These are phyloP conservation scores for Odobenus rosmarus DNA, from an alignment of 2,113 vertebrate species.

Conservation along the genomic window DNA sequence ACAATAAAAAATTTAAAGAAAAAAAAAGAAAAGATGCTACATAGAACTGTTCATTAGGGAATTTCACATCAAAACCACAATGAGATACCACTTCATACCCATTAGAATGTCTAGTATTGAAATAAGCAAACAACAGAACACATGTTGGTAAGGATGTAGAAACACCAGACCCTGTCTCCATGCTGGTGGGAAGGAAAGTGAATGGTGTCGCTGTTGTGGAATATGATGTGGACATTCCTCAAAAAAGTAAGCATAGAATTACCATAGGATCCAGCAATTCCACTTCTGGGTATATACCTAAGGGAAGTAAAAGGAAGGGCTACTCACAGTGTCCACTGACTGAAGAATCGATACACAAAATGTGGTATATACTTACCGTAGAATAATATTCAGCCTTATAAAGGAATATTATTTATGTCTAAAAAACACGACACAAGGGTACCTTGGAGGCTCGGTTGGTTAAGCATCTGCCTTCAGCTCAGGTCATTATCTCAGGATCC, in stretches of 20 bases:
- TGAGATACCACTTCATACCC: no score
- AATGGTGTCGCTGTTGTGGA: background rate
- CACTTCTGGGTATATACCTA: background rate
- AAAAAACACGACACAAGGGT: no score
- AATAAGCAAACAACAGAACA: background rate
- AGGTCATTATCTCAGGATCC: no score
- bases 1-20: no score
- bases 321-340: background rate
- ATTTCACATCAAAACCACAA: background rate
- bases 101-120: no score
- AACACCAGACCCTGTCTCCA: background rate
- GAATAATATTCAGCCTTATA: background rate
- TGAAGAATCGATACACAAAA: background rate
- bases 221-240: background rate
- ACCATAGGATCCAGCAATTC: background rate
- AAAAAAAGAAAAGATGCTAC: no score
- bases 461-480: no score
- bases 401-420: no score
- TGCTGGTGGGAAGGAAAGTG: background rate
- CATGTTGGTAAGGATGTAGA: background rate
- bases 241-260: background rate
- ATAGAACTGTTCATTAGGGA: background rate
- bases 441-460: no score
- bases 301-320: background rate
- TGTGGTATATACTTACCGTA: background rate